Evolutionary conservation across 2,888 invertebrate species (phyloP).

Genomic region (Aplocera efformata): DNA sequence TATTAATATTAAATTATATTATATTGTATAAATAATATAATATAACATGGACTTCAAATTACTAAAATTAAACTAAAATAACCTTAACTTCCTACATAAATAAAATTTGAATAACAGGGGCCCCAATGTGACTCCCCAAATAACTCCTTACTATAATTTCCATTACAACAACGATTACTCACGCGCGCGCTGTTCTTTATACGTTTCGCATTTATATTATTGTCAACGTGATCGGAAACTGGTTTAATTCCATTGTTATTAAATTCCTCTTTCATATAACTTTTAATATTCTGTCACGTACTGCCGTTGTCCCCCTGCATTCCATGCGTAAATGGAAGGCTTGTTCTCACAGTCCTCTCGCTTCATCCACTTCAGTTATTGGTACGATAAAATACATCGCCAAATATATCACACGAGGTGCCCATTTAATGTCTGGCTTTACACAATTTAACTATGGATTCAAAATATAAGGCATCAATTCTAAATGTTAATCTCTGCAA

Average conservation of each 20-base stretch:
- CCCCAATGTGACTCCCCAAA: background rate
- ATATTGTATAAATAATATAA: too few relatives aligned
- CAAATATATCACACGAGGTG: too few relatives aligned
- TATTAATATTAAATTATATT: too few relatives aligned
- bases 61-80: background rate
- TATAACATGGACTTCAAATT: too few relatives aligned
- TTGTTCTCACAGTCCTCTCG: constrained; percentile 27
- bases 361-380: constrained; percentile 26
- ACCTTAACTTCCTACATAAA: background rate
- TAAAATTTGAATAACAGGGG: constrained; percentile 1
- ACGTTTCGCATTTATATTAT: constrained; percentile 34
- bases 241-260: constrained; percentile 39
- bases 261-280: constrained; percentile 37
- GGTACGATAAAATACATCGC: background rate
- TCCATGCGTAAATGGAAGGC: constrained; percentile 33
- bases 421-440: too few relatives aligned
- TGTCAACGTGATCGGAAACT: constrained; percentile 38
- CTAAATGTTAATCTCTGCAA: too few relatives aligned
- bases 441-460: too few relatives aligned
- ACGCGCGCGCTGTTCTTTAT: constrained; percentile 30
- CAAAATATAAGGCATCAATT: too few relatives aligned
- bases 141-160: constrained; percentile 6
- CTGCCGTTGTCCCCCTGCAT: constrained; percentile 29
- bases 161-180: constrained; percentile 21
- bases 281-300: constrained; percentile 44